Conservation (phyloP, 2,888 invertebrate genomes). For the Gymnosoma rotundatum region DNA sequence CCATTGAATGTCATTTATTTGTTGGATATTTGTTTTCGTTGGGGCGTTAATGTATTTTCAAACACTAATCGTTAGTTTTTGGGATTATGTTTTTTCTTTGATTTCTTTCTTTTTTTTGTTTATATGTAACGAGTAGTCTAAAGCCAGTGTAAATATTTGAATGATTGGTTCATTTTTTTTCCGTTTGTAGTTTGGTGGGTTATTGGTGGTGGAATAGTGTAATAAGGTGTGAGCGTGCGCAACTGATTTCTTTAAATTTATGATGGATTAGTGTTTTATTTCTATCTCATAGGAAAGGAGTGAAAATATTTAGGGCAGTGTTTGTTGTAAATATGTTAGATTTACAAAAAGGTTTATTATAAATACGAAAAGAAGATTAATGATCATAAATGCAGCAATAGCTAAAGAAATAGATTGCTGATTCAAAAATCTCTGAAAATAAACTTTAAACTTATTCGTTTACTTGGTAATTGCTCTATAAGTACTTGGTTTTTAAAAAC, state of each 20-base stretch:
- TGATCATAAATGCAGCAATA: neutral
- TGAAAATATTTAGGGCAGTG: neutral
- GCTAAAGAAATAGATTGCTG: neutral
- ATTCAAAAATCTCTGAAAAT: no score
- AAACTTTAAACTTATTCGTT: no score
- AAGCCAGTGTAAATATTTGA: conserved; percentile 1
- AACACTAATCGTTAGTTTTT: conserved; percentile 48
- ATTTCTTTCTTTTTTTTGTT: neutral
- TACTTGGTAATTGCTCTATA: no score
- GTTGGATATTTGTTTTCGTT: conserved; percentile 41
- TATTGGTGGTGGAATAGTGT: conserved; percentile 1
- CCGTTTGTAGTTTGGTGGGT: neutral
- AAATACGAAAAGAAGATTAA: neutral
- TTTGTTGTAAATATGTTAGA: conserved; percentile 32
- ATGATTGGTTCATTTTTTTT: conserved; percentile 16
- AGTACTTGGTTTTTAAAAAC: no score
- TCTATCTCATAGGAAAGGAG: neutral
- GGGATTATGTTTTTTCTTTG: neutral
- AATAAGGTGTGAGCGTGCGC: conserved; percentile 61
- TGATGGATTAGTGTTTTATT: conserved; percentile 19
- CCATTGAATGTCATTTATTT: conserved; percentile 15
- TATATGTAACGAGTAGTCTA: neutral
- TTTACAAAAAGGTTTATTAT: conserved; percentile 42
- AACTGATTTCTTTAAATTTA: conserved; percentile 38
- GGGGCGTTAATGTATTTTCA: conserved; percentile 68